Conservation (phyloP, 1,140 invertebrate genomes). For the Trypoxylus dichotomus region DNA sequence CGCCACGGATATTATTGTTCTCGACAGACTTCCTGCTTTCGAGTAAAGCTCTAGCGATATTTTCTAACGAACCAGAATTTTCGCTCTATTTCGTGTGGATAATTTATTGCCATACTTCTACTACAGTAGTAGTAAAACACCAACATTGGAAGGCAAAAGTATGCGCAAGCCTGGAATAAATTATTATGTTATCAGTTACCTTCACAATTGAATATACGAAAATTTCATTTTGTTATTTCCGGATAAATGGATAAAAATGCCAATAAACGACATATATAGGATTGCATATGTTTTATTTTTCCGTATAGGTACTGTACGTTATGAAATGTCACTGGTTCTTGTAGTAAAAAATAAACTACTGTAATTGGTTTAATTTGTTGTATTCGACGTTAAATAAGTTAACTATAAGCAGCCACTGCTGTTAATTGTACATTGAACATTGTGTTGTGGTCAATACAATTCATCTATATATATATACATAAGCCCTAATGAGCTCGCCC, state of each 20-base stretch:
- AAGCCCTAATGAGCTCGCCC: no score
- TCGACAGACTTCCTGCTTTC: not conserved
- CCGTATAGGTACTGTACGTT: no score
- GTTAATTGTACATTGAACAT: no score
- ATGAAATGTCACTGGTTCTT: no score
- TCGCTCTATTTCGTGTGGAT: constrained; percentile 18
- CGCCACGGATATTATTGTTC: constrained; percentile 6
- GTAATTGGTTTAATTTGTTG: no score
- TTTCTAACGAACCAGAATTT: constrained; percentile 23
- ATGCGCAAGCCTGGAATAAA: not conserved
- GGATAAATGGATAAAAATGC: not conserved
- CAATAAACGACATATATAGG: not conserved
- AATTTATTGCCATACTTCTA: constrained; percentile 11
- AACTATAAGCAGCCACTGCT: no score
- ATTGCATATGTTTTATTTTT: no score
- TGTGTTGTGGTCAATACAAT: no score
- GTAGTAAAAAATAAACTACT: no score
- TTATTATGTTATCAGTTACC: constrained; percentile 13
- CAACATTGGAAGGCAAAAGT: not conserved
- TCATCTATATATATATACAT: no score
- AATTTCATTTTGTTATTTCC: not conserved
- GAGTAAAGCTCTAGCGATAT: not conserved
- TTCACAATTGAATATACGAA: not conserved
- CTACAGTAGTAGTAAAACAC: constrained; percentile 12
- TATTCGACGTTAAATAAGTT: no score